phyloP scores from a whole-genome alignment of 2,888 invertebrate genomes.

The Lottia gigantea region DNA sequence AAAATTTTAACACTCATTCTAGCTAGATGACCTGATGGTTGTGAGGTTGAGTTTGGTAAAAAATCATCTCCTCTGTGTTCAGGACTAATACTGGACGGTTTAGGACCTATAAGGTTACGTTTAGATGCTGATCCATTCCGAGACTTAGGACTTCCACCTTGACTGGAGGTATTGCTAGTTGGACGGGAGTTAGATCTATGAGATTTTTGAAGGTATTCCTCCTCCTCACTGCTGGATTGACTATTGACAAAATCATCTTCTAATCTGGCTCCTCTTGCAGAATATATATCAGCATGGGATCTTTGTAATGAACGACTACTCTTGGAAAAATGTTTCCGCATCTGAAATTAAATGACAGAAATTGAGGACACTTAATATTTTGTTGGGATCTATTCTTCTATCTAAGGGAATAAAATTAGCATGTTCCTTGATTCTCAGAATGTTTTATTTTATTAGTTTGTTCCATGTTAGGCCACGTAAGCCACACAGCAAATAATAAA shows the following conservation, averaged over 20 bases:
- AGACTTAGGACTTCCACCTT: slow-evolving; percentile 29
- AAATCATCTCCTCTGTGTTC: slow-evolving; percentile 14
- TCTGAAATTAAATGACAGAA: no score
- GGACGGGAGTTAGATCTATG: slow-evolving; percentile 42
- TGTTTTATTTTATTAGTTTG: no score
- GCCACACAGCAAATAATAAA: no score
- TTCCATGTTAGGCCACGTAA: no score
- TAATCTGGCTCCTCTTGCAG: slow-evolving; percentile 49
- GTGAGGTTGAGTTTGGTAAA: background rate
- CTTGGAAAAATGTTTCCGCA: background rate
- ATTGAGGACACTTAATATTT: no score
- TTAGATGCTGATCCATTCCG: background rate
- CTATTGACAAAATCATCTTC: slow-evolving; percentile 57
- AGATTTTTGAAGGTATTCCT: slow-evolving; percentile 32
- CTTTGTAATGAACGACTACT: background rate
- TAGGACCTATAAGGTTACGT: background rate
- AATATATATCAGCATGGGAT: slow-evolving; percentile 10
- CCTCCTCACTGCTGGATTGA: slow-evolving; percentile 47
- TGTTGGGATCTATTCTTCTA: no score
- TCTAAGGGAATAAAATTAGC: no score
- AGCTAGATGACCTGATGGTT: background rate
- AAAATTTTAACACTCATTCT: slow-evolving; percentile 18
- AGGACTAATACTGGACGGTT: slow-evolving; percentile 19
- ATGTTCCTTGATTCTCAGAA: no score
- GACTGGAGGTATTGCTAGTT: slow-evolving; percentile 42